A percentile compares a stretch with the other conserved stretches of the same genome.
These are phyloP conservation scores for Lochmaea crataegi DNA, from an alignment of 2,888 invertebrate species.

Conservation along the genomic window DNA sequence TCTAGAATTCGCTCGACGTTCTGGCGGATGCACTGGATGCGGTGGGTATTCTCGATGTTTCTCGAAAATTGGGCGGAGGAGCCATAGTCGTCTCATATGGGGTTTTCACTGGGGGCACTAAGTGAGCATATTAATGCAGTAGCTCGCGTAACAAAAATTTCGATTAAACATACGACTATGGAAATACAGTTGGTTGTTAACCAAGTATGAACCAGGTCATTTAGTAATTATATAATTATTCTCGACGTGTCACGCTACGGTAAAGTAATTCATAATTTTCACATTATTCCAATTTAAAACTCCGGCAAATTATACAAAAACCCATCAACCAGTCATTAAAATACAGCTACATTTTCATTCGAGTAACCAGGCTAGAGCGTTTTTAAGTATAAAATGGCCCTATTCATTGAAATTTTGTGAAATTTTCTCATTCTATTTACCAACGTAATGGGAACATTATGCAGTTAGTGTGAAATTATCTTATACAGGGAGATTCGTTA, in stretches of 20 bases:
- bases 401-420: constrained; percentile 27
- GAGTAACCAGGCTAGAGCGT: no score
- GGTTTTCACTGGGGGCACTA: no score
- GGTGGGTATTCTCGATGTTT: no score
- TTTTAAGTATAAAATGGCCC: constrained; percentile 27
- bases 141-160: no score
- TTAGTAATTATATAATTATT: constrained; percentile 26
- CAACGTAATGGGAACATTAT: constrained; percentile 25
- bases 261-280: constrained; percentile 25
- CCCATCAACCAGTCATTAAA: constrained; percentile 16
- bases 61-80: no score
- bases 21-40: no score
- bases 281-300: constrained; percentile 12
- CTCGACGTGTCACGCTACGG: background rate
- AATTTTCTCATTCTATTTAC: constrained; percentile 23
- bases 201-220: background rate
- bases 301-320: constrained; percentile 15
- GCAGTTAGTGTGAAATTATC: no score
- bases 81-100: no score
- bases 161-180: background rate
- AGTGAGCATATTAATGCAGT: no score
- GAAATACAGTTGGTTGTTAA: constrained; percentile 7
- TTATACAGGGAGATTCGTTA: no score
- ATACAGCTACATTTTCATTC: constrained; percentile 15
- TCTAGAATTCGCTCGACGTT: no score